A percentile compares a stretch with the other conserved stretches of the same genome.
phyloP scores from a whole-genome alignment of 2,888 invertebrate genomes.

The Drosophila demipolita region DNA sequence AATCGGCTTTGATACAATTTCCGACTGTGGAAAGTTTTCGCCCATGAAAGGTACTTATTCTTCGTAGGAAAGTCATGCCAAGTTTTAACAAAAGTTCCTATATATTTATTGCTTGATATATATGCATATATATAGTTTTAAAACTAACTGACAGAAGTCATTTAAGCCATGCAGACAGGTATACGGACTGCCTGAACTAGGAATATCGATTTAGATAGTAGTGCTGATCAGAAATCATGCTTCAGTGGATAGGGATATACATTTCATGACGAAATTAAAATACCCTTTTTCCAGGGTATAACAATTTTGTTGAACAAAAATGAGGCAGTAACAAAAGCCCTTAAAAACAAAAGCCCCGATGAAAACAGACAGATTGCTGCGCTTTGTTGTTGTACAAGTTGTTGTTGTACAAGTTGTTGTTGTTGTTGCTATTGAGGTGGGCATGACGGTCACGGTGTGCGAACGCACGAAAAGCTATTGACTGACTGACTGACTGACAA shows the following conservation, averaged over 20 bases:
- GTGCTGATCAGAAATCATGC: neutral
- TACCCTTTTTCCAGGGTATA: neutral
- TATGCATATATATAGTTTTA: neutral
- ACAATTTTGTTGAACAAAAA: constrained; percentile 40
- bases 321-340: constrained; percentile 29
- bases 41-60: neutral
- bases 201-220: neutral
- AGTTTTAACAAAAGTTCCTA: neutral
- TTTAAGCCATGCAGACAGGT: neutral
- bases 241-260: neutral
- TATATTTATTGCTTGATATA: neutral
- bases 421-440: constrained; percentile 59
- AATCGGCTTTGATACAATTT: neutral
- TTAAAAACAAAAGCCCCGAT: constrained; percentile 61
- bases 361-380: constrained; percentile 65
- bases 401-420: constrained; percentile 20
- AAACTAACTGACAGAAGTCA: neutral
- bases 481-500: constrained; percentile 46
- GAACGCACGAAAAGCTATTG: constrained; percentile 77
- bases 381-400: constrained; percentile 48
- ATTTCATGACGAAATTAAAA: neutral
- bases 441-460: constrained; percentile 82
- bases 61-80: neutral
- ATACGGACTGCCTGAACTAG: neutral
- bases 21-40: neutral